Percentiles rank a stretch among this genome's conserved stretches.
Conservation (phyloP, 2,888 invertebrate genomes). For the Cremastinae sp. region DNA sequence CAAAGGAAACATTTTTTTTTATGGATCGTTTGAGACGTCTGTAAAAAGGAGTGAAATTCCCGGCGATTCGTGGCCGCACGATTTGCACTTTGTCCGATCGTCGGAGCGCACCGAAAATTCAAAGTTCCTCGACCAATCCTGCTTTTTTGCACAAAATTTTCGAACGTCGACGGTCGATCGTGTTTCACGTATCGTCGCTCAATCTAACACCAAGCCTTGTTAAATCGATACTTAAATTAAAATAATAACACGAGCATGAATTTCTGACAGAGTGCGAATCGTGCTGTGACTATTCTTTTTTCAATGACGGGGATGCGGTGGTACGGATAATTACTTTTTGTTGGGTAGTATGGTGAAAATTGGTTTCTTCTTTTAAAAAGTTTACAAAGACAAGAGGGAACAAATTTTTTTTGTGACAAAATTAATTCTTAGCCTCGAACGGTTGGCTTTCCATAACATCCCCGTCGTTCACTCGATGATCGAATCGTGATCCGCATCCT, state of each 20-base stretch:
- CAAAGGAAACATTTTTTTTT: constrained; percentile 34
- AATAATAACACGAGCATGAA: constrained; percentile 49
- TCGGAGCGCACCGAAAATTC: background rate
- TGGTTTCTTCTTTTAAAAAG: constrained; percentile 6
- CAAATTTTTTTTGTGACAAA: too few species aligned
- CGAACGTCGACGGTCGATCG: constrained; percentile 2
- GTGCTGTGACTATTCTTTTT: constrained; percentile 67
- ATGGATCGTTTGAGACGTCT: constrained; percentile 1
- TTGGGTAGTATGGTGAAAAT: constrained; percentile 30
- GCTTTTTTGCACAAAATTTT: background rate
- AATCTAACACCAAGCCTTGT: constrained; percentile 27
- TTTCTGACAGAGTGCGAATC: constrained; percentile 71
- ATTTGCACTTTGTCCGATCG: constrained; percentile 70
- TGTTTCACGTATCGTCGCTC: constrained; percentile 14
- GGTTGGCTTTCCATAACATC: constrained; percentile 54
- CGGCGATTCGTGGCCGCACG: constrained; percentile 68
- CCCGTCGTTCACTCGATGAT: constrained; percentile 58
- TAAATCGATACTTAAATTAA: constrained; percentile 7
- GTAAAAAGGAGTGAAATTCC: constrained; percentile 51
- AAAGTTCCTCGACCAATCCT: background rate
- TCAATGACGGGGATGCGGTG: constrained; percentile 56
- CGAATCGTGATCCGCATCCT: constrained; percentile 53
- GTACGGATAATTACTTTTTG: constrained; percentile 24
- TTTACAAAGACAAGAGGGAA: too few species aligned
- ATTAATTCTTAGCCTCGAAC: too few species aligned